Evolutionary conservation across 2,113 vertebrate species (phyloP), one percentile per base, ranked within the genome.

Genomic region (Colinus virginianus): DNA sequence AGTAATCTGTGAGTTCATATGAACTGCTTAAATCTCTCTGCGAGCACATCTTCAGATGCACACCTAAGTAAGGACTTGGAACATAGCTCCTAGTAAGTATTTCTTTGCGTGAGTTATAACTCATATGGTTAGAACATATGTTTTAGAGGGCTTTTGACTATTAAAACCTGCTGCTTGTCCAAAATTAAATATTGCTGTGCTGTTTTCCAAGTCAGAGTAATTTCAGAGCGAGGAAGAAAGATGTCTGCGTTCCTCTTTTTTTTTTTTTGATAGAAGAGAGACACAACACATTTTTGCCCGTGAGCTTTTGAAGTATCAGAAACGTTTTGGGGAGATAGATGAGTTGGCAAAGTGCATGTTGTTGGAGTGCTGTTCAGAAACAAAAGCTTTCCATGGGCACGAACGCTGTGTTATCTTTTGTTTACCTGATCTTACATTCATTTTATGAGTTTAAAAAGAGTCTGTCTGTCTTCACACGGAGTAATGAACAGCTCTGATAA

Each of bases 221-320:
- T 78, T 77, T 67, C 36, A 22, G 42, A 78, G 28, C 28, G 34
- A 62, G 49, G 20, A 7, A 34, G 25, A 76, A 48, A 82, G 8
- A n/a, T 76, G 53, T 49, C 36, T 80, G 20, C 26, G 4, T 69
- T 30, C 9, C 6, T 67, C 30, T 28, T 53, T 28, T 53, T 53
- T 15, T 21, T 25, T 69, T 45, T 5, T 8, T 46, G 11, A 61
- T 77, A 38, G 4, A 0, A 61, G 79, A 68, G 87, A 64, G 22
- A 3, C 1, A 2, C 11, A 62, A 14, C 14, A 10, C 34, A 26
- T 15, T 83, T 70, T 74, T 87, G 46, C 6, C 0, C 59, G 64
- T 38, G 30, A 78, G 22, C 9, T 78, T 70, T 70, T 55, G 69
- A 88, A 78, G 71, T 21, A 23, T 3, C n/a, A 22, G 25, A 48